Base-by-base conservation (phyloP, 2,888 invertebrate species). In the Cheilosia impressa region DNA sequence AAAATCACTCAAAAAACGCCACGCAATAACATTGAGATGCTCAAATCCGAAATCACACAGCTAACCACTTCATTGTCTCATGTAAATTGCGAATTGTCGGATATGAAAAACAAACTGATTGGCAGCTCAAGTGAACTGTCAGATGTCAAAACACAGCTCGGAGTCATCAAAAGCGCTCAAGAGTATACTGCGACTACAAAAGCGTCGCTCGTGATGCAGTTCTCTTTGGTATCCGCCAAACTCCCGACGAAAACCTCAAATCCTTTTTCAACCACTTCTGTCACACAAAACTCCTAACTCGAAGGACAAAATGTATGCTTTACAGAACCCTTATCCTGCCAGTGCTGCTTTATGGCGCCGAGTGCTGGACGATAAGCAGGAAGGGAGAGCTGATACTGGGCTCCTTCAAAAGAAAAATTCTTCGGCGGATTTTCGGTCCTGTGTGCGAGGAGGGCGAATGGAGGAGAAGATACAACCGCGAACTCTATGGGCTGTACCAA, bases 201-300 rank as follows among this genome's bases (percentile, higher is more conserved):
- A 24, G 15, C 10, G 17, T 55, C 41, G 53, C 53, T 10, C 5
- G 24, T 27, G 53, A 53, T 15, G 41, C 53, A n/a, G n/a, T 66
- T 13, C 13, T 66, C 9, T 53, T 53, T 43, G 41, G 53, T 0
- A 53, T 66, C 19, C 66, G 53, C 4, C 41, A 27, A 4, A 31
- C 15, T 2, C 66, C 66, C 10, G 53, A 53, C 1, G 66, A 55
- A 43, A 68, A 68, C 15, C 31, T 55, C 0, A 41, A 22, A n/a
- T 13, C 43, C 2, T 13, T 52, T 65, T 52, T 65, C 6, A 65
- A 65, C 24, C 38, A 31, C 22, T 2, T 65, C 2, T 65, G 52
- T 41, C 38, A 41, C 15, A 15, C n/a, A 4, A 10, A n/a, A n/a
- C n/a, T n/a, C n/a, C n/a, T n/a, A n/a, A n/a, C n/a, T n/a, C n/a